Base-by-base conservation (phyloP, 2,113 vertebrate species). In the Anseranas semipalmata region DNA sequence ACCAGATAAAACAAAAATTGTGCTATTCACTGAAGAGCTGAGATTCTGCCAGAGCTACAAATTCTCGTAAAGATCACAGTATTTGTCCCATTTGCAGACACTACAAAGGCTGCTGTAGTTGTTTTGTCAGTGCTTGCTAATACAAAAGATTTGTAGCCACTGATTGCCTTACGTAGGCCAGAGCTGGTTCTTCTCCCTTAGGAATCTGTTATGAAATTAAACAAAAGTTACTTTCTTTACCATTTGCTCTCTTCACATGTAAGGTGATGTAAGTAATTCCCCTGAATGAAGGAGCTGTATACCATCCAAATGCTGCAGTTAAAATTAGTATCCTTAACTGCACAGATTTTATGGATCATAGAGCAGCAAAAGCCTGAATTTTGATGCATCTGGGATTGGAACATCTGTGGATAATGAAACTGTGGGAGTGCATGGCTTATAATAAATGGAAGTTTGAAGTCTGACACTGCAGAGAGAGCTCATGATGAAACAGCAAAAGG, bases 51-150 rank as follows among this genome's bases (percentile, higher is more conserved):
- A 74, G 76, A 88, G 56, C 24, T 79, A 95, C 66, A 94, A 84
- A 89, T 87, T 81, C 60, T 81, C 68, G 84, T 65, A 84, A 92
- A 93, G 76, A 85, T 85, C 73, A 75, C 4, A 18, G 70, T 56
- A 85, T 25, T 86, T 89, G 83, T 76, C 76, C 81, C 39, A 92
- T 85, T 82, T 87, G 77, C 70, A 95, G 77, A 85, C 20, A 82
- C 62, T 62, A 78, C 58, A 95, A 93, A 91, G 62, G 73, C 45
- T 41, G 45, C 45, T 91, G 48, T 19, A 73, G 85, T 89, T 89
- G 72, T 82, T 92, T 70, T 87, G 33, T 70, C 70, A 87, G 30
- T 75, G 45, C 25, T 87, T 89, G 28, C 43, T 79, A 65, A 81
- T 53, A 60, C 19, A 84, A 87, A 94, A 85, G 74, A 72, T 68